Evolutionary conservation across 2,797 vertebrate genomes (phyloP).

Genomic region (Delichon dasypus): DNA sequence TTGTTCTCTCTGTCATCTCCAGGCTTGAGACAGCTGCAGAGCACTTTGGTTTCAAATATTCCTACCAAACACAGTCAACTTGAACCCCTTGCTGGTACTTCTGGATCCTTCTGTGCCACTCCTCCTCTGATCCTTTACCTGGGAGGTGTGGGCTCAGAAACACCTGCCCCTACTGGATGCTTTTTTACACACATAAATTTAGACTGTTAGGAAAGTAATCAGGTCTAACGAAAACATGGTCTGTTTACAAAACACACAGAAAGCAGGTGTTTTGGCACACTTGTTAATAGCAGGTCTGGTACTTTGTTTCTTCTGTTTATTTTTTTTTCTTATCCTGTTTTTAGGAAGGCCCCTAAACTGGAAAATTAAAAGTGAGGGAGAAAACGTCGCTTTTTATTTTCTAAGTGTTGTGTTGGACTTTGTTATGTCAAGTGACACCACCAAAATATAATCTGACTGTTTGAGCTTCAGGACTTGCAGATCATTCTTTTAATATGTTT

Average conservation of each 20-base stretch:
- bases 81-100: background rate
- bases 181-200: background rate
- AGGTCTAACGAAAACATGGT: background rate
- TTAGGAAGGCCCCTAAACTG: background rate
- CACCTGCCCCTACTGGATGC: background rate
- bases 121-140: background rate
- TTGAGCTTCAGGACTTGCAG: background rate
- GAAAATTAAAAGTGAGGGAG: background rate
- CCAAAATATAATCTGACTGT: background rate
- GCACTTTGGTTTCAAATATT: background rate
- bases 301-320: background rate
- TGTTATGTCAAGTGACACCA: background rate
- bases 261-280: background rate
- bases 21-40: background rate
- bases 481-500: background rate
- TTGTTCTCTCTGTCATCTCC: background rate
- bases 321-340: background rate
- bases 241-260: too few relatives aligned
- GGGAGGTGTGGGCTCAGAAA: background rate
- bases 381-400: background rate
- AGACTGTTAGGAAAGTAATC: background rate
- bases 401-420: background rate
- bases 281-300: background rate
- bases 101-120: background rate
- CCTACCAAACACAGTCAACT: background rate